Percentiles rank a stretch among this genome's conserved stretches.
Conservation (phyloP, 2,888 invertebrate species). For the Xestobium rufovillosum region DNA sequence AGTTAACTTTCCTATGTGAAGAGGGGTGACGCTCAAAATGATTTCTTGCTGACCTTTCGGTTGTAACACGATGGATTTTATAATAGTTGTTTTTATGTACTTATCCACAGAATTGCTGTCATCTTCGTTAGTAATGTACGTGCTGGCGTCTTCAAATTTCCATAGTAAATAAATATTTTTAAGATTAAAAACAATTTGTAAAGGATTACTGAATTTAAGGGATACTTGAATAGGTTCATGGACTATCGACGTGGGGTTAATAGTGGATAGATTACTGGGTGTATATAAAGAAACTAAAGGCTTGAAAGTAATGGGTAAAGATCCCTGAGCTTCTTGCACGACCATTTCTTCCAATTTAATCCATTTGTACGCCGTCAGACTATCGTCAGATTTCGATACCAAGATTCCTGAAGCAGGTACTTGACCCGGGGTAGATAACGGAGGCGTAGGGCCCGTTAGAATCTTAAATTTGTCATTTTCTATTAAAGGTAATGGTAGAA, state of each 20-base stretch:
- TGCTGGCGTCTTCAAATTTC: constrained; percentile 51
- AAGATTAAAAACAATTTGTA: constrained; percentile 63
- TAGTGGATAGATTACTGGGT: constrained; percentile 54
- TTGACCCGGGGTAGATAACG: constrained; percentile 50
- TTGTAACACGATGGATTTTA: constrained; percentile 51
- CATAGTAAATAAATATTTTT: constrained; percentile 66
- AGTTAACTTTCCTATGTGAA: constrained; percentile 62
- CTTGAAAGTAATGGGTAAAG: constrained; percentile 67
- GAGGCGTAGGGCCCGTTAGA: constrained; percentile 55
- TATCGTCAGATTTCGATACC: constrained; percentile 34
- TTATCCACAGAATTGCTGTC: constrained; percentile 40
- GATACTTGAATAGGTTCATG: constrained; percentile 78
- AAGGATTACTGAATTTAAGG: constrained; percentile 66
- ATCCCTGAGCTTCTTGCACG: constrained; percentile 60
- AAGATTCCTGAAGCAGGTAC: constrained; percentile 48
- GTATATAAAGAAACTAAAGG: constrained; percentile 70
- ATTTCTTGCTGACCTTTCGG: constrained; percentile 56
- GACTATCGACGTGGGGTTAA: constrained; percentile 63
- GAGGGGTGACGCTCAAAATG: constrained; percentile 64
- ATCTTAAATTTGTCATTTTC: constrained; percentile 62
- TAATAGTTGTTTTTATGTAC: constrained; percentile 51
- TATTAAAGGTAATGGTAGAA: constrained; percentile 69
- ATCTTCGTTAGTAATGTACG: constrained; percentile 35
- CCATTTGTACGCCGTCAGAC: constrained; percentile 48
- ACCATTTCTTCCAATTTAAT: constrained; percentile 70